Percentiles rank a stretch among this genome's conserved stretches.
These are phyloP conservation scores for Cotesia congregata DNA, from an alignment of 2,888 invertebrate species.

Conservation along the genomic window DNA sequence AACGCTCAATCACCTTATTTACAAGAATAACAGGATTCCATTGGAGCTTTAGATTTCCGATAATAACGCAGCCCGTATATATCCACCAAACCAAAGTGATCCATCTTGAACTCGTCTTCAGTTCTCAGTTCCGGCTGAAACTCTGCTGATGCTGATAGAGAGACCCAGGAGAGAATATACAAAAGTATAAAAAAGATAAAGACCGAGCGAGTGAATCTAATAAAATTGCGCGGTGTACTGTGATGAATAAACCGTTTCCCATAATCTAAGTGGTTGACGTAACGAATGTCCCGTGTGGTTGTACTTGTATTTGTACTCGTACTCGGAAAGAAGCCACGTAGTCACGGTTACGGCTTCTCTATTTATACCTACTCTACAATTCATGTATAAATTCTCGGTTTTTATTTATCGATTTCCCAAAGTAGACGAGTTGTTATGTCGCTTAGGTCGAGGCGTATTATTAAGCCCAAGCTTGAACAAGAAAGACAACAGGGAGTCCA, in stretches of 20 bases:
- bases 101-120: conserved; percentile 38
- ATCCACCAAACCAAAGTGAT: conserved; percentile 32
- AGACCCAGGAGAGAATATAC: neutral
- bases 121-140: conserved; percentile 6
- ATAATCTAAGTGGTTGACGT: conserved; percentile 24
- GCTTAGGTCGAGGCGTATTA: too few relatives aligned
- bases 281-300: conserved; percentile 8
- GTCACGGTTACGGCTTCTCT: conserved; percentile 7
- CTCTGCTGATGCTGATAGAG: neutral
- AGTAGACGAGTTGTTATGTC: too few relatives aligned
- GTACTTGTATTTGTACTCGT: neutral
- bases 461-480: too few relatives aligned
- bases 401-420: too few relatives aligned
- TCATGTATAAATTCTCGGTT: too few relatives aligned
- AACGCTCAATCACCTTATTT: conserved; percentile 43
- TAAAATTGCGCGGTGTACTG: conserved; percentile 31
- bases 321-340: neutral
- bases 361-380: neutral
- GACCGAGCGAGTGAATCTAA: conserved; percentile 27
- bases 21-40: conserved; percentile 43
- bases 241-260: conserved; percentile 32
- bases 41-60: conserved; percentile 44
- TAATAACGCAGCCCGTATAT: conserved; percentile 34
- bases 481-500: too few relatives aligned
- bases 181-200: neutral